Evolutionary conservation across 2,113 vertebrate genomes (phyloP).

Genomic region (Rhegmatorhina hoffmannsi): DNA sequence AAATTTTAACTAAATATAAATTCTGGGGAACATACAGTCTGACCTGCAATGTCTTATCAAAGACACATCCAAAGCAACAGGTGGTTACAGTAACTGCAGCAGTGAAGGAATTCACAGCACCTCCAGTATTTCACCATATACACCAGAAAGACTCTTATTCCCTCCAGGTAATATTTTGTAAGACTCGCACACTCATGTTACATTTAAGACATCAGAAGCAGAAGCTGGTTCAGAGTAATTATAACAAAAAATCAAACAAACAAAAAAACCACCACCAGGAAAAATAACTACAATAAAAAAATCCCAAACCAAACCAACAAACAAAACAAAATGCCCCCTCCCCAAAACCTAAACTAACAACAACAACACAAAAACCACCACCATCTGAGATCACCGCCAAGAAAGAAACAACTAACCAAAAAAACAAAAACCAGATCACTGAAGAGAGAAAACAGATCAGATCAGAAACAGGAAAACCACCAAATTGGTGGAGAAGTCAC

Average conservation of each 20-base stretch:
- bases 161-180: not conserved
- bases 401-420: not conserved
- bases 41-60: not conserved
- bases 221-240: not conserved
- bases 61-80: not conserved
- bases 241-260: not conserved
- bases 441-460: not conserved
- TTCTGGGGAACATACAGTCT: not conserved
- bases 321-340: not conserved
- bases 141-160: not conserved
- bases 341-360: not conserved
- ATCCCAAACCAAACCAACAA: not conserved
- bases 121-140: not conserved
- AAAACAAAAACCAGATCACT: not conserved
- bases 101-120: not conserved
- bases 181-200: not conserved
- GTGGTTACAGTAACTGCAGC: not conserved
- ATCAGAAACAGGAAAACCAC: not conserved
- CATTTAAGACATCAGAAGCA: not conserved
- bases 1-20: not conserved
- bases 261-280: not conserved
- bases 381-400: accelerated
- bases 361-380: not conserved
- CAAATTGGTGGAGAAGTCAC: not conserved
- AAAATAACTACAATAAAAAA: not conserved